These are phyloP conservation scores for Caenorhabditis elegans DNA, from an alignment of 1,140 invertebrate species.

Conservation along the genomic window DNA sequence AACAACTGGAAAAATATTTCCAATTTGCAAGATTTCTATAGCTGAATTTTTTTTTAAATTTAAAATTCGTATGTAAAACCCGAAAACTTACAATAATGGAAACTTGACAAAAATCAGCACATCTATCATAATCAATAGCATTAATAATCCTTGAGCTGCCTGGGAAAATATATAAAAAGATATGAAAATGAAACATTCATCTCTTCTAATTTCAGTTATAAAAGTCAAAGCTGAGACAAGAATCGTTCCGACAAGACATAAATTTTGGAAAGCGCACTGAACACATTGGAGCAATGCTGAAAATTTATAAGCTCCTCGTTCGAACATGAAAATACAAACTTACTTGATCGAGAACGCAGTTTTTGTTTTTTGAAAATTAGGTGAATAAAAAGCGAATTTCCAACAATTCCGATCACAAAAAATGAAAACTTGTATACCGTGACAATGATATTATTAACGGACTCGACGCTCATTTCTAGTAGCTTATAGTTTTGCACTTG, in stretches of 20 bases:
- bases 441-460: neutral
- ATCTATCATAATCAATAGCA: neutral
- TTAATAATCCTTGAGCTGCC: neutral
- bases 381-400: neutral
- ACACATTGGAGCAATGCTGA: neutral
- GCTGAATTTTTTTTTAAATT: neutral
- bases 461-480: neutral
- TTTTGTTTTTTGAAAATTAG: neutral
- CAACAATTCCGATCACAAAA: neutral
- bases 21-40: neutral
- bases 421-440: neutral
- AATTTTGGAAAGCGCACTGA: neutral
- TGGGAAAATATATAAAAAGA: neutral
- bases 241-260: neutral
- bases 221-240: neutral
- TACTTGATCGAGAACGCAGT: neutral
- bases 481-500: too few species aligned
- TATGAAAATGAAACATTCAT: neutral
- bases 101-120: neutral
- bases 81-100: neutral
- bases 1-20: neutral
- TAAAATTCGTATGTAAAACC: too few species aligned
- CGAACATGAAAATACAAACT: neutral
- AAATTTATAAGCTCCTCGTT: neutral
- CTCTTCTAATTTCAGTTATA: neutral